Conservation (phyloP, 2,113 vertebrate species). For the Hystrix cristata region DNA sequence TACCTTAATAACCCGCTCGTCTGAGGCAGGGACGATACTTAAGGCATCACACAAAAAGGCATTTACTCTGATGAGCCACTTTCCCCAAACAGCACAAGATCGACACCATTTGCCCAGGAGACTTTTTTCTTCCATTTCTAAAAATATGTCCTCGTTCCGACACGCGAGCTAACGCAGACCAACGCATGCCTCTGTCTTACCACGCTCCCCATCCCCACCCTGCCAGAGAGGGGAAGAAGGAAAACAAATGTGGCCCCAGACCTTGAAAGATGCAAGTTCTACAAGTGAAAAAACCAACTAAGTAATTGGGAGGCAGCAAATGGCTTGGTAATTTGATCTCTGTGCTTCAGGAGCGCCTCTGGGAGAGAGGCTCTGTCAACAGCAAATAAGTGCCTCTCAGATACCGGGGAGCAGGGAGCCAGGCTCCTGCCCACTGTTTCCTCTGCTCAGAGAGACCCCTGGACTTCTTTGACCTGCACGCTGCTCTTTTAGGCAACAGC, state of each 20-base stretch:
- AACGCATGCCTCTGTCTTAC: slow-evolving; percentile 49
- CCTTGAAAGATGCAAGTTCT: slow-evolving; percentile 63
- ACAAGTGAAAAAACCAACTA: slow-evolving; percentile 41
- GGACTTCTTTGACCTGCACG: slow-evolving; percentile 45
- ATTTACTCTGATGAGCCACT: slow-evolving; percentile 83
- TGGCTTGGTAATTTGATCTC: slow-evolving; percentile 60
- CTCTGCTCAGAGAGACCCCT: slow-evolving; percentile 21
- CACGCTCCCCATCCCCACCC: background rate
- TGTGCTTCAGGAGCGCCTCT: background rate
- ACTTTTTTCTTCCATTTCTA: slow-evolving; percentile 79
- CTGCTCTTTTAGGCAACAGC: slow-evolving; percentile 36
- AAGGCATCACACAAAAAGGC: slow-evolving; percentile 80
- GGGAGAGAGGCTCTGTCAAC: background rate
- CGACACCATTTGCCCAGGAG: slow-evolving; percentile 78
- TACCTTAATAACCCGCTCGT: slow-evolving; percentile 84
- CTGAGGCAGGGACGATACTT: slow-evolving; percentile 77
- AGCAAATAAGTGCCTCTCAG: background rate
- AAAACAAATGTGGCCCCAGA: background rate
- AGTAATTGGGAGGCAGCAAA: slow-evolving; percentile 61
- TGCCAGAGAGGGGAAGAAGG: background rate
- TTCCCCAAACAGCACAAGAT: slow-evolving; percentile 82
- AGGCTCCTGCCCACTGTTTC: background rate
- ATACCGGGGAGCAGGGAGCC: background rate
- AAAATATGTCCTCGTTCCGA: slow-evolving; percentile 81
- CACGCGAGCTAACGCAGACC: slow-evolving; percentile 67